These are phyloP conservation scores for Mesoligia furuncula DNA, from an alignment of 2,888 invertebrate species.

Conservation along the genomic window DNA sequence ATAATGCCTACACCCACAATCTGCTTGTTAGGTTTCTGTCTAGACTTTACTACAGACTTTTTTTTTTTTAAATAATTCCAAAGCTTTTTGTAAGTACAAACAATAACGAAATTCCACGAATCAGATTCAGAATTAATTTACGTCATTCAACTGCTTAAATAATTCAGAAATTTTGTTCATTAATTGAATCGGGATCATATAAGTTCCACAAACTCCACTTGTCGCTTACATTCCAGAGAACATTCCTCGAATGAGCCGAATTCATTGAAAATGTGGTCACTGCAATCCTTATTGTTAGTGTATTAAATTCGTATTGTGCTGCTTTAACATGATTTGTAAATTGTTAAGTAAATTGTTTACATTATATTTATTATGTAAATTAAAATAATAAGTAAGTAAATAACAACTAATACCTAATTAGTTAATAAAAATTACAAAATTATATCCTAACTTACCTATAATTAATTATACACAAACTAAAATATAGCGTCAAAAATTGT, in stretches of 20 bases:
- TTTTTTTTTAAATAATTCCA: too few relatives aligned
- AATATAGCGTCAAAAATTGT: too few relatives aligned
- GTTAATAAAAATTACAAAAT: too few relatives aligned
- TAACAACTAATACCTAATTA: too few relatives aligned
- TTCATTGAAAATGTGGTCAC: background rate
- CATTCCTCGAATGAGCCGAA: constrained; percentile 5
- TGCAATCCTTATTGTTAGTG: background rate
- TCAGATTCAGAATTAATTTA: constrained; percentile 13
- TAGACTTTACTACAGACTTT: background rate
- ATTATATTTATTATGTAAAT: too few relatives aligned
- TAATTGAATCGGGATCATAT: constrained; percentile 23
- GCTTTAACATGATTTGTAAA: background rate
- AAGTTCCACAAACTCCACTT: constrained; percentile 7
- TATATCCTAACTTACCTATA: too few relatives aligned
- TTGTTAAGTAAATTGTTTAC: background rate
- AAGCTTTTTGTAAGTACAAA: background rate
- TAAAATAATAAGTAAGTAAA: too few relatives aligned
- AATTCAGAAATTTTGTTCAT: constrained; percentile 16
- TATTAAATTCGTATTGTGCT: background rate
- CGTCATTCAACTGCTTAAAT: constrained; percentile 1
- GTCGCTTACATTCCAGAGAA: background rate
- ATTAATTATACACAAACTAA: too few relatives aligned
- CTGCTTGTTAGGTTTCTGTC: background rate
- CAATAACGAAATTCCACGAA: background rate
- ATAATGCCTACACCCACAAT: background rate